phyloP scores from a whole-genome alignment of 2,113 vertebrate genomes.

The Pteronura brasiliensis region DNA sequence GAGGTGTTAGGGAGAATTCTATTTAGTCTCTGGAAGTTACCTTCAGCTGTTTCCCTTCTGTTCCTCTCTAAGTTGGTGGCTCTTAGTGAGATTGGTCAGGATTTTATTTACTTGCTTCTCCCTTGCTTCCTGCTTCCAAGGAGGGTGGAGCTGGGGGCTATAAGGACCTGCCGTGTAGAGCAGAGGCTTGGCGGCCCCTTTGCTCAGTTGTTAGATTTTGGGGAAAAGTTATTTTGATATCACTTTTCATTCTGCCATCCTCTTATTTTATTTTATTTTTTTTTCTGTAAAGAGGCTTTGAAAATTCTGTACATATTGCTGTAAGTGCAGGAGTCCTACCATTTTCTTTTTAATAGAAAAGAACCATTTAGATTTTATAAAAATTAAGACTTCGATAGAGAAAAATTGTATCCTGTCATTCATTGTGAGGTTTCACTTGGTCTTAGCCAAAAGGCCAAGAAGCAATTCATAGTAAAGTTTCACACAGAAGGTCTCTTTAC shows the following conservation, averaged over 20 bases:
- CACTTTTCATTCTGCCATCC: background rate
- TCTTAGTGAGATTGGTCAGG: background rate
- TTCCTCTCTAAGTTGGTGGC: background rate
- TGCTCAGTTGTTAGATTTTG: background rate
- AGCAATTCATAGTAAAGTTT: background rate
- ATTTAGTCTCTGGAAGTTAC: background rate
- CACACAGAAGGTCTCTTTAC: background rate
- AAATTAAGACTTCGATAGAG: background rate
- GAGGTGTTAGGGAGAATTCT: background rate
- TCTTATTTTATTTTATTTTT: background rate
- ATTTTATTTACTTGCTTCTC: background rate
- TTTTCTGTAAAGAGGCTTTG: background rate
- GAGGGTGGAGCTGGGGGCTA: background rate
- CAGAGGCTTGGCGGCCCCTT: background rate
- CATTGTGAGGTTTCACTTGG: background rate
- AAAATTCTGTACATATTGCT: background rate
- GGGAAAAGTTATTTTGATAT: background rate
- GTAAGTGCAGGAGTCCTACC: background rate
- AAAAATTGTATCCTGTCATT: background rate
- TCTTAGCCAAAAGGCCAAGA: background rate
- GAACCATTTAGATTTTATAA: background rate
- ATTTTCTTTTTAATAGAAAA: background rate
- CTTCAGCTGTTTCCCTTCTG: background rate
- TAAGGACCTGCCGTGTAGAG: background rate
- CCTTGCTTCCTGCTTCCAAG: background rate